Conservation (phyloP, 2,113 vertebrate genomes). For the Haemorhous mexicanus region DNA sequence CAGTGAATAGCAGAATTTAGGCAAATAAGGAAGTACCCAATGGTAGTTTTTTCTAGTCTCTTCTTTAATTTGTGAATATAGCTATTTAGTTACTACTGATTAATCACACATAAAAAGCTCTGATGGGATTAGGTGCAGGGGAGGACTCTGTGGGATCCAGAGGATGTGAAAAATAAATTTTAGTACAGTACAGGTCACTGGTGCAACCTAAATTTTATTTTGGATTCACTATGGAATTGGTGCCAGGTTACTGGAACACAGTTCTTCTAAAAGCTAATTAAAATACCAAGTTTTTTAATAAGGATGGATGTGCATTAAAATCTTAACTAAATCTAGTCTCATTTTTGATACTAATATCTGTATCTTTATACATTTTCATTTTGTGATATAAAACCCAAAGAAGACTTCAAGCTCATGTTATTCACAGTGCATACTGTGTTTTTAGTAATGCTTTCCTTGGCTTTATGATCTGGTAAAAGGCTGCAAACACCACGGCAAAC, state of each 20-base stretch:
- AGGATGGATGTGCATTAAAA: background rate
- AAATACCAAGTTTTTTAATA: background rate
- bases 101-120: conserved; percentile 51
- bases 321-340: background rate
- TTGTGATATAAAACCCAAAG: background rate
- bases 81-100: conserved; percentile 12
- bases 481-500: background rate
- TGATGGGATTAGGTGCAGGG: conserved; percentile 18
- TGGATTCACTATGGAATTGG: background rate
- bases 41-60: background rate
- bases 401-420: background rate
- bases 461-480: conserved; percentile 27
- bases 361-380: background rate
- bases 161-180: background rate
- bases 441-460: conserved; percentile 32
- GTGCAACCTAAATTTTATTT: conserved; percentile 20
- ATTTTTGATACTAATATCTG: background rate
- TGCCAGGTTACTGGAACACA: background rate
- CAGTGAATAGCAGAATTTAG: background rate
- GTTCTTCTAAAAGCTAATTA: background rate
- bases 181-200: background rate
- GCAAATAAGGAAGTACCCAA: background rate
- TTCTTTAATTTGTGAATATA: conserved; percentile 3
- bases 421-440: background rate
- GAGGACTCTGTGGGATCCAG: background rate